These are phyloP conservation scores for Lates japonicus DNA, from an alignment of 2,797 vertebrate genomes.

Conservation along the genomic window DNA sequence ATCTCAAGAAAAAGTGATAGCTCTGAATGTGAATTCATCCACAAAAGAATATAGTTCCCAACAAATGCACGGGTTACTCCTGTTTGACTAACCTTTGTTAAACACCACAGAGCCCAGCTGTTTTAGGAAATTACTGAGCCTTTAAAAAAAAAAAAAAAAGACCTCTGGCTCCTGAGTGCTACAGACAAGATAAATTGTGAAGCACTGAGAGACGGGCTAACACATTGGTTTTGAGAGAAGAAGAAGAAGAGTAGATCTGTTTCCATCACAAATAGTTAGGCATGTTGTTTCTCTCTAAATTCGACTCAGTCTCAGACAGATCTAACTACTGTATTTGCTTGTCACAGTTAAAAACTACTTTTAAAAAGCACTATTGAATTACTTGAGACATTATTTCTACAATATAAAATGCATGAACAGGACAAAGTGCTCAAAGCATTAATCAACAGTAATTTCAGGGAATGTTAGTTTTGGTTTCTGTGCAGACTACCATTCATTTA, in stretches of 20 bases:
- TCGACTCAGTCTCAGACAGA: background rate
- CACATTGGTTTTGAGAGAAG: background rate
- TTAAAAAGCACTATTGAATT: background rate
- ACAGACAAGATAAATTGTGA: background rate
- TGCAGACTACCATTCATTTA: constrained; percentile 39
- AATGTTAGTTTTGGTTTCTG: constrained; percentile 50
- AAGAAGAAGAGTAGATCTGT: background rate
- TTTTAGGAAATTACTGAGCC: too few relatives aligned
- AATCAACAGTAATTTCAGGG: constrained; percentile 36
- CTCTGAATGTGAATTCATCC: too few relatives aligned
- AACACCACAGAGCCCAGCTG: too few relatives aligned
- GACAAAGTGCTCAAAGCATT: constrained; percentile 26
- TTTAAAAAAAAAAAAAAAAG: background rate
- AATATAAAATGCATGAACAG: background rate
- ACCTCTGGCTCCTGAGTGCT: background rate
- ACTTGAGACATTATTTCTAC: constrained; percentile 6
- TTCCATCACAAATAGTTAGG: background rate
- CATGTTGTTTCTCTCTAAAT: background rate
- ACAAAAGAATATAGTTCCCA: too few relatives aligned
- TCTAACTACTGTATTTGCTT: background rate
- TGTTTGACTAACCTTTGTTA: too few relatives aligned
- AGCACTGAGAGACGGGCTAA: background rate
- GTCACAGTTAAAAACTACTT: background rate
- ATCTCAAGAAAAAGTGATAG: too few relatives aligned
- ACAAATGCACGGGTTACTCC: too few relatives aligned